A percentile compares a stretch with the other conserved stretches of the same genome.
Conservation (phyloP, 1,140 invertebrate species). For the Ceratina calcarata region DNA sequence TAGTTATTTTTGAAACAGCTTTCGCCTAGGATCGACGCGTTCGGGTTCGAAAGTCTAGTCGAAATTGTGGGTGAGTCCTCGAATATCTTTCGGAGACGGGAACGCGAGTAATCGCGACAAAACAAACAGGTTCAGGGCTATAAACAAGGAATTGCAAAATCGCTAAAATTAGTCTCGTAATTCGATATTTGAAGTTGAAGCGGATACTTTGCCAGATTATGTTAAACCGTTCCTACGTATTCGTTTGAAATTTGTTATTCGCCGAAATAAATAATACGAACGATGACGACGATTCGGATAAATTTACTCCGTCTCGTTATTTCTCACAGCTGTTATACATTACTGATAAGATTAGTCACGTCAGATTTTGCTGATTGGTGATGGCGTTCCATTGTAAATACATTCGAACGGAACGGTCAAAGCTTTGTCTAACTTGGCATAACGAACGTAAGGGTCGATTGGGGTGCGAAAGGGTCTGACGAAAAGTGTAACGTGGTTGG, state of each 20-base stretch:
- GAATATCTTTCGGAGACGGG: neutral
- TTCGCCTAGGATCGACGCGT: constrained; percentile 26
- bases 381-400: neutral
- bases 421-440: neutral
- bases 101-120: neutral
- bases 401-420: neutral
- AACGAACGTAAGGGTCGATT: constrained; percentile 43
- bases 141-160: constrained; percentile 43
- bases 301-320: neutral
- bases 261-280: neutral
- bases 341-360: neutral
- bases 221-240: neutral
- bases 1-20: constrained; percentile 44
- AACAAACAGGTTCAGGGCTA: neutral
- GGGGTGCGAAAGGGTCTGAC: constrained; percentile 36
- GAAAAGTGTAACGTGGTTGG: constrained; percentile 55
- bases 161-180: constrained; percentile 49
- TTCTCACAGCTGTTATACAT: neutral
- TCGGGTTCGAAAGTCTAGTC: constrained; percentile 14
- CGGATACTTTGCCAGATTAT: constrained; percentile 34
- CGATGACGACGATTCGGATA: neutral
- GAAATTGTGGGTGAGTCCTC: neutral
- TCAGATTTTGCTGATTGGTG: neutral
- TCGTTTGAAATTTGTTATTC: constrained; percentile 12
- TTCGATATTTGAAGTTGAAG: constrained; percentile 44